Evolutionary conservation across 2,113 vertebrate genomes (phyloP).

Genomic region (Apeltes quadracus): DNA sequence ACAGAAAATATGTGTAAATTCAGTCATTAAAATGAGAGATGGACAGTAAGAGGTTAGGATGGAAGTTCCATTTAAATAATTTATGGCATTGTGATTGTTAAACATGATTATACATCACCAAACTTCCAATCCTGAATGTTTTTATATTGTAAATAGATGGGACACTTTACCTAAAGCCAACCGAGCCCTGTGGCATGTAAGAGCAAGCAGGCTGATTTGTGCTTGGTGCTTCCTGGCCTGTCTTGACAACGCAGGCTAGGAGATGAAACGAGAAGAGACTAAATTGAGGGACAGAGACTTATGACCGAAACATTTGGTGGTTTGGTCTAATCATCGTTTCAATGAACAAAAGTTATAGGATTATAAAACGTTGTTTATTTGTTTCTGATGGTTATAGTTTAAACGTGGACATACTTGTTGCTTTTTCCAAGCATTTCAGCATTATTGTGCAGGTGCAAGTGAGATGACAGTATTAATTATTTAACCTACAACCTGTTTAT

Average conservation of each 20-base stretch:
- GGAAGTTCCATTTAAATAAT: neutral
- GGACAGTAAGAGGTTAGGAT: neutral
- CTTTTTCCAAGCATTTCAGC: too few relatives aligned
- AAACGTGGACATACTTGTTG: neutral
- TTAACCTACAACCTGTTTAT: neutral
- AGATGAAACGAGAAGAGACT: conserved; percentile 3
- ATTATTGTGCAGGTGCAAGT: neutral
- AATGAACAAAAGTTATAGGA: neutral
- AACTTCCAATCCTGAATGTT: neutral
- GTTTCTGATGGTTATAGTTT: neutral
- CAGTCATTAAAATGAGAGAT: neutral
- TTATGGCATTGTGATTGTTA: neutral
- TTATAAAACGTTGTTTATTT: neutral
- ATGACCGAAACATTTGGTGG: neutral
- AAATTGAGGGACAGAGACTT: neutral
- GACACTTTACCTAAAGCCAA: neutral
- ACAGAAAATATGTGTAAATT: neutral
- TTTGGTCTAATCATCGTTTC: neutral
- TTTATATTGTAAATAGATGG: neutral
- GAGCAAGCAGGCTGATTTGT: neutral
- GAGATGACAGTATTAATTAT: neutral
- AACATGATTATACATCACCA: neutral
- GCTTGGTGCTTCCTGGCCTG: neutral
- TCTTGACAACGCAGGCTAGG: neutral
- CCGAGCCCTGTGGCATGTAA: neutral